Evolutionary conservation across 2,113 vertebrate species (phyloP).

Genomic region (Cheirogaleus medius): DNA sequence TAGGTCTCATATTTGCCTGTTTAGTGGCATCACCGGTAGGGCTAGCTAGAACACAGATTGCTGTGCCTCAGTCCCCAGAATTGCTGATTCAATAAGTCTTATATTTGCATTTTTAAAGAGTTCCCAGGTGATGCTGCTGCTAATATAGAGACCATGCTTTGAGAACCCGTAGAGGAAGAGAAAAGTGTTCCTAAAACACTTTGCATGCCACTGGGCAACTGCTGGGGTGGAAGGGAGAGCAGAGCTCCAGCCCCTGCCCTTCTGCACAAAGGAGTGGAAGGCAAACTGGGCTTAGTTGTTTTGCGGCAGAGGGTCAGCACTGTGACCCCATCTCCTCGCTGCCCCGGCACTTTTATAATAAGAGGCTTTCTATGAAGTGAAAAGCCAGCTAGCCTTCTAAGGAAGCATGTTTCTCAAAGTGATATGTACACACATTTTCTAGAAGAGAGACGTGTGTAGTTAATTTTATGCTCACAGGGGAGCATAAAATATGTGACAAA

Average conservation of each 20-base stretch:
- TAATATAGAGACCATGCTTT: rapidly evolving
- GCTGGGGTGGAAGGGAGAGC: background rate
- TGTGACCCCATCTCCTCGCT: rapidly evolving
- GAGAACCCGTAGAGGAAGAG: background rate
- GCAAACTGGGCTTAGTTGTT: background rate
- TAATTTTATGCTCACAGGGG: background rate
- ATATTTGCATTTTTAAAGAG: too few species aligned
- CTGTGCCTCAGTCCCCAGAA: too few species aligned
- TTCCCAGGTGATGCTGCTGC: too few species aligned
- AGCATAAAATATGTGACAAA: background rate
- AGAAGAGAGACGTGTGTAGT: background rate
- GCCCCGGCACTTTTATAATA: too few species aligned
- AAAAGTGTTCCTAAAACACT: background rate
- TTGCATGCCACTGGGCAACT: background rate
- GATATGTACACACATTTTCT: background rate
- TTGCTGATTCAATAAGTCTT: background rate
- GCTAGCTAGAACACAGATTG: rapidly evolving
- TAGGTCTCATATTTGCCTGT: too few species aligned
- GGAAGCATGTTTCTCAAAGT: background rate
- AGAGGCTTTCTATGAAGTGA: background rate
- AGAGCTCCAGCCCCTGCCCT: background rate
- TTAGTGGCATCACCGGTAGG: rapidly evolving
- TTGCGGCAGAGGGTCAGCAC: background rate
- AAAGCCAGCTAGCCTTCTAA: background rate
- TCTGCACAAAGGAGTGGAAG: background rate